A percentile compares a stretch with the other conserved stretches of the same genome.
phyloP scores from a whole-genome alignment of 2,113 vertebrate species.

The Leptocoma aspasia region DNA sequence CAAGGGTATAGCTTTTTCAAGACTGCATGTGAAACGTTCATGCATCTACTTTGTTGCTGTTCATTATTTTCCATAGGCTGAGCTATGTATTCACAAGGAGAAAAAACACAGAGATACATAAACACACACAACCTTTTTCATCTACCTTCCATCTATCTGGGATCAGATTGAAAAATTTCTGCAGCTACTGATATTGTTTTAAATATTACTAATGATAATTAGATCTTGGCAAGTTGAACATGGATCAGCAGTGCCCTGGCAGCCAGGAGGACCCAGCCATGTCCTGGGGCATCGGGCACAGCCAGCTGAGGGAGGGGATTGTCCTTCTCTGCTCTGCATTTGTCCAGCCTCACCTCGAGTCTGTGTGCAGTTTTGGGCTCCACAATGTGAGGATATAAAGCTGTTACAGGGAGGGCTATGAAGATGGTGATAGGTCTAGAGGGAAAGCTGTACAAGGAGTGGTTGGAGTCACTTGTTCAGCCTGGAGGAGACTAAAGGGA shows the following conservation, averaged over 20 bases:
- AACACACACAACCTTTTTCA: neutral
- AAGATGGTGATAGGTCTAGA: neutral
- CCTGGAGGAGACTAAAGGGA: neutral
- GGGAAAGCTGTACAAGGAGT: neutral
- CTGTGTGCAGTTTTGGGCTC: neutral
- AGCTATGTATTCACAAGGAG: neutral
- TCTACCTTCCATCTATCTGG: neutral
- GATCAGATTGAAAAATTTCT: neutral
- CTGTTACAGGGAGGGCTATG: rapidly evolving
- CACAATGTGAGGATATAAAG: neutral
- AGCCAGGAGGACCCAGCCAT: neutral
- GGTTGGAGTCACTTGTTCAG: neutral
- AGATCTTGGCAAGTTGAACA: neutral
- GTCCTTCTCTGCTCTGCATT: neutral
- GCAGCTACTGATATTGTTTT: neutral
- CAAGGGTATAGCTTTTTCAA: neutral
- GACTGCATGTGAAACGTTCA: neutral
- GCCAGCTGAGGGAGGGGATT: rapidly evolving
- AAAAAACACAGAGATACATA: neutral
- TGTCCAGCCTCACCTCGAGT: neutral
- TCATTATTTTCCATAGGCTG: rapidly evolving
- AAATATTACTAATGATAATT: neutral
- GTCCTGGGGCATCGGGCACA: neutral
- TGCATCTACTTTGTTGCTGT: neutral
- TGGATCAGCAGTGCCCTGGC: neutral